Evolutionary conservation across 1,140 invertebrate genomes (phyloP).

Genomic region (Mycetomoellerius zeteki): DNA sequence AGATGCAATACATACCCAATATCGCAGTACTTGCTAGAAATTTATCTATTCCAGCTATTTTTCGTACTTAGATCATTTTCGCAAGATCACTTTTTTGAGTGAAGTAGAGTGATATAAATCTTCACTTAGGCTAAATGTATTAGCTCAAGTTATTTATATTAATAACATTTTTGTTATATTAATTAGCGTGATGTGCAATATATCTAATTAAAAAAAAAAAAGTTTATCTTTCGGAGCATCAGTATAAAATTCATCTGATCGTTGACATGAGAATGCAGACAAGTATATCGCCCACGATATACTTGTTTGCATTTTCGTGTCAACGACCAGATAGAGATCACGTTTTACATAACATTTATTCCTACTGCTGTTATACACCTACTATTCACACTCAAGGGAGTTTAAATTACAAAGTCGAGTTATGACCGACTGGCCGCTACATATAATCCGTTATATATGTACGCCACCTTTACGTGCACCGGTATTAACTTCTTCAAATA

Average conservation of each 20-base stretch:
- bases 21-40: too few relatives aligned
- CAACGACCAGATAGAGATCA: not conserved
- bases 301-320: slow-evolving; percentile 16
- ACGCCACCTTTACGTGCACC: not conserved
- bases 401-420: slow-evolving; percentile 61
- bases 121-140: too few relatives aligned
- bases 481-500: slow-evolving; percentile 5
- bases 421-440: not conserved
- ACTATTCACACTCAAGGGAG: slow-evolving; percentile 16
- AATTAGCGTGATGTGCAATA: not conserved
- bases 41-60: too few relatives aligned
- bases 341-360: slow-evolving; percentile 55
- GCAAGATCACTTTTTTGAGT: too few relatives aligned
- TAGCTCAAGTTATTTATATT: not conserved
- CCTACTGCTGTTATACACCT: slow-evolving; percentile 40
- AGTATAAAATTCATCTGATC: slow-evolving; percentile 20
- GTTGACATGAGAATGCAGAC: too few relatives aligned
- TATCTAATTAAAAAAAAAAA: not conserved
- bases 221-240: not conserved
- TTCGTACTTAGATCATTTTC: too few relatives aligned
- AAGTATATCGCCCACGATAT: not conserved
- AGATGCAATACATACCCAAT: too few relatives aligned
- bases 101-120: too few relatives aligned
- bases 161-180: not conserved
- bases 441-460: not conserved